Evolutionary conservation across 2,113 vertebrate genomes (phyloP).

Genomic region (Aegotheles bennettii): DNA sequence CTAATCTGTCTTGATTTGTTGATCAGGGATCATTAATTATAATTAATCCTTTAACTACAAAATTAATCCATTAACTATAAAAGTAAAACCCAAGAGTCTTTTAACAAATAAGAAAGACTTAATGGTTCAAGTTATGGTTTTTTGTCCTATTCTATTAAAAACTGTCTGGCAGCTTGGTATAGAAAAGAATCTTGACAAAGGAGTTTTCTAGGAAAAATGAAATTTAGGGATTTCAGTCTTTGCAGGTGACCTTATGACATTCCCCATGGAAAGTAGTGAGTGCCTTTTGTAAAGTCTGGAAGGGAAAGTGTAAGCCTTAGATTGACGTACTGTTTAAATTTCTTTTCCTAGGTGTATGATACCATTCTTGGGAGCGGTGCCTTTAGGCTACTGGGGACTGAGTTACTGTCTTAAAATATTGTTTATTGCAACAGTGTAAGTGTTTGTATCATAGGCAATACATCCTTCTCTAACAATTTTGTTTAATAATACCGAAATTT

Average conservation of each 20-base stretch:
- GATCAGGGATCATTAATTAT: not conserved
- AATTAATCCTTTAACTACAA: not conserved
- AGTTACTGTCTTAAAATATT: not conserved
- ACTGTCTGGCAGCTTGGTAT: not conserved
- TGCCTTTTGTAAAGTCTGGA: not conserved
- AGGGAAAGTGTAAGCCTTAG: not conserved
- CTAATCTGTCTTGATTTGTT: not conserved
- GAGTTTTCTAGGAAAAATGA: not conserved
- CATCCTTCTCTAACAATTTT: not conserved
- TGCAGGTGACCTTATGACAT: not conserved
- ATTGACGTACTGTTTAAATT: not conserved
- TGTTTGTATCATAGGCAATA: not conserved
- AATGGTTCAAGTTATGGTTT: not conserved
- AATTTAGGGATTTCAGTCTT: not conserved
- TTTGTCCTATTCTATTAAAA: not conserved
- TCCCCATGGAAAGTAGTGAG: not conserved
- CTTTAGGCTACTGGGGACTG: not conserved
- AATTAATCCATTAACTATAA: not conserved
- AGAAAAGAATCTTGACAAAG: not conserved
- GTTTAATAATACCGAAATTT: not conserved
- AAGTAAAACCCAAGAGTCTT: not conserved
- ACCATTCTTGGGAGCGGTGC: not conserved
- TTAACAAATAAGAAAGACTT: not conserved
- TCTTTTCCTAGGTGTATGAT: not conserved
- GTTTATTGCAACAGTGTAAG: not conserved